Base-by-base conservation (phyloP, 1,140 invertebrate genomes). In the Dinothrombium tinctorium region DNA sequence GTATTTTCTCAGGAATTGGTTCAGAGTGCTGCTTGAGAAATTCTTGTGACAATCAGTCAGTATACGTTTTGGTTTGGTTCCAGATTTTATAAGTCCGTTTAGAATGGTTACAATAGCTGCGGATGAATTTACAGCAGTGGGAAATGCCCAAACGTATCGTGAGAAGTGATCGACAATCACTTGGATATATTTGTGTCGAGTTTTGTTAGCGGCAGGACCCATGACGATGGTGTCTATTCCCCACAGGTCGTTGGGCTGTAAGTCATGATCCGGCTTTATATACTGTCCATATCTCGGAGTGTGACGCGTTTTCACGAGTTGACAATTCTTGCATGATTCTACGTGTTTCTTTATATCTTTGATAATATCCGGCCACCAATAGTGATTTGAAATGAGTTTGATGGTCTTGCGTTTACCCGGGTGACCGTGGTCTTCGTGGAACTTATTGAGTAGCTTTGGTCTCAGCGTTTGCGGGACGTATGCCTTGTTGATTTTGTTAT, bases 401-500 rank as follows among this genome's bases (percentile, higher is more conserved):
- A 21, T 26, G 22, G 37, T 39, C 15, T 39, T 39, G 11, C 9
- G 9, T 21, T 14, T 39, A 8, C 37, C 37, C 7, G 22, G n/a
- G n/a, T n/a, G n/a, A n/a, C n/a, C n/a, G n/a, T n/a, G n/a, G n/a
- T n/a, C n/a, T n/a, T n/a, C n/a, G 24, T 39, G 37, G n/a, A 29
- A 29, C 8, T 9, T 29, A 9, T 29, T n/a, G n/a, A 8, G n/a
- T 9, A 29, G 26, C n/a, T 29, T 29, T 9, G 26, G 26, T 29
- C 26, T 29, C 8, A 29, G 26, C n/a, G 26, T 29, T 8, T 29
- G 8, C 26, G 26, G 26, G 8, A 29, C 26, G 8, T 9, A 8
- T 3, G 53, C 44, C 8, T 58, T 45, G 46, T 58, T 58, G 2
- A 58, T 29, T 9, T n/a, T n/a, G n/a, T 29, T 29, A n/a, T 29